These are phyloP conservation scores for Rhegmatorhina hoffmannsi DNA, from an alignment of 2,113 vertebrate species.

Conservation along the genomic window DNA sequence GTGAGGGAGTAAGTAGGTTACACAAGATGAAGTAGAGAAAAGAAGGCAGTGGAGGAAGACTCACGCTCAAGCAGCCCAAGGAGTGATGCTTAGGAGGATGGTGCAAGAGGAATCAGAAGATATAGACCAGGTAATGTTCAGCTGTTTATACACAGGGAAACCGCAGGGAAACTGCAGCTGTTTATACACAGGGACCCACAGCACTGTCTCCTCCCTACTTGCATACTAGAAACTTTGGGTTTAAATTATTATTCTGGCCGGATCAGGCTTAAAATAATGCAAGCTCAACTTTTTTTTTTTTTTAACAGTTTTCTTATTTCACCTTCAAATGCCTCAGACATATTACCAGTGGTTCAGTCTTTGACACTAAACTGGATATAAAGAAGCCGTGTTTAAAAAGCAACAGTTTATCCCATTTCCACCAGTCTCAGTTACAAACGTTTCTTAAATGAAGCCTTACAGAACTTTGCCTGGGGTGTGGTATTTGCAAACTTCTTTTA, in stretches of 20 bases:
- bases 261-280: background rate
- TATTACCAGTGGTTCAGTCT: background rate
- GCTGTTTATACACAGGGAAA: background rate
- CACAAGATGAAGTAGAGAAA: background rate
- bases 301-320: background rate
- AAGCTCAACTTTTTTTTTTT: background rate
- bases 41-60: background rate
- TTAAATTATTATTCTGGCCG: background rate
- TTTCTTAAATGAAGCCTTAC: background rate
- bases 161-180: no score
- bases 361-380: background rate
- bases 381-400: background rate
- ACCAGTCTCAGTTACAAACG: background rate
- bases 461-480: background rate
- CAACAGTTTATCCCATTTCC: background rate
- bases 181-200: background rate
- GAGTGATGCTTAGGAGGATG: background rate
- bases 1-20: background rate
- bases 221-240: background rate
- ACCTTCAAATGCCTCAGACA: background rate
- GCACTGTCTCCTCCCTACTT: background rate
- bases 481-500: background rate
- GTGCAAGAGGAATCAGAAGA: background rate
- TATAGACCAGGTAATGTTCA: background rate
- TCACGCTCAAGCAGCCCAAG: background rate